These are phyloP conservation scores for Paratrypauchen microcephalus DNA, from an alignment of 2,797 vertebrate genomes.

Conservation along the genomic window DNA sequence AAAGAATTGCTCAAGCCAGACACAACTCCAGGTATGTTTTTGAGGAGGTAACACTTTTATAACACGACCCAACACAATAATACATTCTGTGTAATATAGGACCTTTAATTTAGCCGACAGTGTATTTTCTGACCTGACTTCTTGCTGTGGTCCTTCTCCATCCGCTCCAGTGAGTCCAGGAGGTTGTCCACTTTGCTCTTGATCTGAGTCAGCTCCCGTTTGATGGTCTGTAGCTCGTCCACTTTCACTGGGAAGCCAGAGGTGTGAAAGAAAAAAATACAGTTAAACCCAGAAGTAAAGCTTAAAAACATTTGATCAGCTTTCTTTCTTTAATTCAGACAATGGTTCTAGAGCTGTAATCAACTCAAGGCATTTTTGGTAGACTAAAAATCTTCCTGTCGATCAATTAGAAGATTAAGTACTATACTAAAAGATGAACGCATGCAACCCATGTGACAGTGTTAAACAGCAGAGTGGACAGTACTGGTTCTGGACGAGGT, in stretches of 20 bases:
- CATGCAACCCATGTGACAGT: too few species aligned
- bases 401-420: too few species aligned
- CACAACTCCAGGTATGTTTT: too few species aligned
- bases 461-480: background rate
- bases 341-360: background rate
- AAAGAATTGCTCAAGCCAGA: too few species aligned
- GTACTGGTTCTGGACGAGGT: conserved; percentile 82
- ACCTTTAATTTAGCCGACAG: too few species aligned
- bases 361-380: too few species aligned
- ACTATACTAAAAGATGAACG: too few species aligned
- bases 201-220: conserved; percentile 88
- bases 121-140: conserved; percentile 73
- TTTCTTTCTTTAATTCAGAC: background rate
- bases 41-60: too few species aligned
- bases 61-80: too few species aligned
- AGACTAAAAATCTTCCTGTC: too few species aligned
- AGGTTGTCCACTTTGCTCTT: conserved; percentile 92
- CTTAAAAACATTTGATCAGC: too few species aligned
- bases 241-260: conserved; percentile 78
- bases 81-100: too few species aligned
- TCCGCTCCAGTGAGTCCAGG: conserved; percentile 87
- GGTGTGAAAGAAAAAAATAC: background rate
- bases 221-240: conserved; percentile 89
- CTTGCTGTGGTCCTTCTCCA: conserved; percentile 90
- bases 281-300: background rate